Evolutionary conservation across 1,140 invertebrate genomes (phyloP).

Genomic region (Aphidius gifuensis): DNA sequence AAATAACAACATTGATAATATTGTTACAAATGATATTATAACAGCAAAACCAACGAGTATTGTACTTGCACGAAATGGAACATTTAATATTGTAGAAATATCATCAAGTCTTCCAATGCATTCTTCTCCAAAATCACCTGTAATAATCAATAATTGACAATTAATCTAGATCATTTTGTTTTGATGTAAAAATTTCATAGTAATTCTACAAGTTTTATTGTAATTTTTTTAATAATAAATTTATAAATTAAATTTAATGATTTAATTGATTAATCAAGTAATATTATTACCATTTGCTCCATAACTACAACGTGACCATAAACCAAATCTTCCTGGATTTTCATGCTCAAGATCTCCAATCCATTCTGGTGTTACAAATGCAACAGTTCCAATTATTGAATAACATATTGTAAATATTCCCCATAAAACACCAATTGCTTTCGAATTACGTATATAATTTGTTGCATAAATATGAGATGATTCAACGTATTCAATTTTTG

Average conservation of each 20-base stretch:
- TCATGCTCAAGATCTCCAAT: slow-evolving; percentile 78
- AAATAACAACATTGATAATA: slow-evolving; percentile 87
- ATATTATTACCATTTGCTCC: slow-evolving; percentile 40
- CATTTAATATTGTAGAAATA: slow-evolving; percentile 75
- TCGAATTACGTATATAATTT: slow-evolving; percentile 92
- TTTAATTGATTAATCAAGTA: not conserved
- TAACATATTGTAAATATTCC: slow-evolving; percentile 95
- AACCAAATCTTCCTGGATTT: slow-evolving; percentile 84
- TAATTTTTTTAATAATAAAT: too few relatives aligned
- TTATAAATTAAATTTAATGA: not conserved
- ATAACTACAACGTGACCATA: slow-evolving; percentile 81
- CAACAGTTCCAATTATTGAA: slow-evolving; percentile 90
- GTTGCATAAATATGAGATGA: slow-evolving; percentile 85
- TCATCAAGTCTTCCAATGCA: slow-evolving; percentile 83
- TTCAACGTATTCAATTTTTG: slow-evolving; percentile 87
- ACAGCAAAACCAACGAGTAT: slow-evolving; percentile 85
- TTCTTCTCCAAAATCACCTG: slow-evolving; percentile 66
- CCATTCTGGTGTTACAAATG: slow-evolving; percentile 96
- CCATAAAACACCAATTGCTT: slow-evolving; percentile 95
- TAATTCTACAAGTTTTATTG: not conserved
- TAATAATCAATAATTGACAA: not conserved
- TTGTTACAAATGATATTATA: slow-evolving; percentile 77
- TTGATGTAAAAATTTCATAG: not conserved
- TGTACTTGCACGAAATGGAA: slow-evolving; percentile 78
- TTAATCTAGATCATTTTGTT: not conserved